A percentile compares a stretch with the other conserved stretches of the same genome.
These are phyloP conservation scores for Odontesthes bonariensis DNA, from an alignment of 2,113 vertebrate species.

Conservation along the genomic window DNA sequence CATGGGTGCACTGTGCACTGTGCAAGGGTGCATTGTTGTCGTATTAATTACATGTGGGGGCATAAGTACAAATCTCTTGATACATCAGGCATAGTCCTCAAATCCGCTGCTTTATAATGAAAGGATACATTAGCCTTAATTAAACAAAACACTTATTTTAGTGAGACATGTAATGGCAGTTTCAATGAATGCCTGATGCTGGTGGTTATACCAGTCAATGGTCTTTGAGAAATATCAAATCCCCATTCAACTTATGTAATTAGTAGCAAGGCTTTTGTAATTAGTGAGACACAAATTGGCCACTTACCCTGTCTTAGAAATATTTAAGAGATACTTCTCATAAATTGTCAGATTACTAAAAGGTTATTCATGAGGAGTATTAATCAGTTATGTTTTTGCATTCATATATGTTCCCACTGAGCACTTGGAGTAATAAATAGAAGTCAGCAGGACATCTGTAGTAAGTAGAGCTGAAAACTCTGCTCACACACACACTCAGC, in stretches of 20 bases:
- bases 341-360: constrained; percentile 27
- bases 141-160: constrained; percentile 73
- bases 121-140: constrained; percentile 62
- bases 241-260: constrained; percentile 76
- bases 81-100: constrained; percentile 40
- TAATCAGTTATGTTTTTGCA: constrained; percentile 51
- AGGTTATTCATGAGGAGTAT: constrained; percentile 68
- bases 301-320: constrained; percentile 65
- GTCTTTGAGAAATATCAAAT: constrained; percentile 62
- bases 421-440: background rate
- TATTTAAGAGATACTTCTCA: constrained; percentile 53
- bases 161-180: constrained; percentile 35
- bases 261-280: constrained; percentile 59
- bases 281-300: constrained; percentile 66
- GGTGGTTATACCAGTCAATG: constrained; percentile 44
- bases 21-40: constrained; percentile 64
- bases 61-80: constrained; percentile 66
- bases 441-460: background rate
- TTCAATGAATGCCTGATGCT: constrained; percentile 33
- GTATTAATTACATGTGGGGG: constrained; percentile 74
- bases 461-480: background rate
- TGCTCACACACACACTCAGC: too few species aligned
- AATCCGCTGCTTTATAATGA: constrained; percentile 53
- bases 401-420: background rate
- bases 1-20: too few species aligned